Evolutionary conservation across 2,888 invertebrate genomes (phyloP).

Genomic region (Oxycera nigricornis): DNA sequence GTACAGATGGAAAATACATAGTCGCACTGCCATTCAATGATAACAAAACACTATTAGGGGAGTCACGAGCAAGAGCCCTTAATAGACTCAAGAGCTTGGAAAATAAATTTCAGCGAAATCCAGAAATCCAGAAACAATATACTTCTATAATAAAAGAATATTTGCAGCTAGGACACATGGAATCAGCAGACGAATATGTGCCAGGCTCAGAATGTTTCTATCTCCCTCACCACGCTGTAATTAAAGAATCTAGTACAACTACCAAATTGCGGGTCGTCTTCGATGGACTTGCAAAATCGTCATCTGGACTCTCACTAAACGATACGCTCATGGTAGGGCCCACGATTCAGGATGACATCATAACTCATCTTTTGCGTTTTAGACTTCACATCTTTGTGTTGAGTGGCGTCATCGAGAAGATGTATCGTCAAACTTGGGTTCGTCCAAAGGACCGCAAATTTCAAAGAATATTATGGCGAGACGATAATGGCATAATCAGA

Average conservation of each 20-base stretch:
- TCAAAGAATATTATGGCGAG: conserved; percentile 21
- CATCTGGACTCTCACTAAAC: background rate
- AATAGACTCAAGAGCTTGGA: background rate
- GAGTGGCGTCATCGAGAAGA: background rate
- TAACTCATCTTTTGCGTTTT: background rate
- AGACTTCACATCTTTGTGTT: background rate
- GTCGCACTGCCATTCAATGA: conserved; percentile 4
- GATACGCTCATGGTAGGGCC: conserved; percentile 12
- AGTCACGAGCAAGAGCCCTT: background rate
- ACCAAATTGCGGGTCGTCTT: background rate
- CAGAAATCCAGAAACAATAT: conserved; percentile 34
- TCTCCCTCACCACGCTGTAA: conserved; percentile 1
- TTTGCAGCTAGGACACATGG: conserved; percentile 49
- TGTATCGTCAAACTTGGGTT: conserved; percentile 2
- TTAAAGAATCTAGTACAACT: background rate
- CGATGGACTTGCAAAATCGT: background rate
- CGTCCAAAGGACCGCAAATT: background rate
- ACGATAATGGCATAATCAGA: conserved; percentile 12
- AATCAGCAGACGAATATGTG: background rate
- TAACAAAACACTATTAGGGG: background rate
- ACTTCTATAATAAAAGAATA: conserved; percentile 47
- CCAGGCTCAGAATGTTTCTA: too few species aligned
- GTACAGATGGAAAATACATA: background rate
- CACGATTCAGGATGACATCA: conserved; percentile 7
- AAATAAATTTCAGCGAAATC: background rate